These are phyloP conservation scores for Anser brachyrhynchus DNA, from an alignment of 2,113 vertebrate species.

Conservation along the genomic window DNA sequence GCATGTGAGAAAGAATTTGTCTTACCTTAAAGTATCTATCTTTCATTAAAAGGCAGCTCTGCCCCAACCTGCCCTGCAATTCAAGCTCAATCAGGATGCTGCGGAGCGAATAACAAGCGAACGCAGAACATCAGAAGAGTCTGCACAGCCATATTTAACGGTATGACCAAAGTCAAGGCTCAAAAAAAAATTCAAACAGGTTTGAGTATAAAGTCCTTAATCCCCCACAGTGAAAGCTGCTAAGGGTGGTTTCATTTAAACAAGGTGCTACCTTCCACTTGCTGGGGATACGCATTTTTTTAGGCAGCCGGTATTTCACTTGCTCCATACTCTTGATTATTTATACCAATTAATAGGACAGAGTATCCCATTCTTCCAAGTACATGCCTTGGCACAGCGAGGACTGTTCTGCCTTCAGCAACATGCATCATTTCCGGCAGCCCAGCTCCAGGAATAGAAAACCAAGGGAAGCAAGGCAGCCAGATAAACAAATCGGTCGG, in stretches of 20 bases:
- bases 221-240: not conserved
- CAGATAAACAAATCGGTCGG: not conserved
- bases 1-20: not conserved
- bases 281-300: not conserved
- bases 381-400: not conserved
- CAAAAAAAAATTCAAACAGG: not conserved
- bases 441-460: not conserved
- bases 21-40: not conserved
- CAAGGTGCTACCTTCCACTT: not conserved
- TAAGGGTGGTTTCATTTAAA: not conserved
- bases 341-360: not conserved
- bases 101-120: not conserved
- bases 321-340: not conserved
- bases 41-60: not conserved
- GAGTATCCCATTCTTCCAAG: slow-evolving; percentile 26
- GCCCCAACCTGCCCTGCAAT: not conserved
- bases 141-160: not conserved
- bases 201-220: not conserved
- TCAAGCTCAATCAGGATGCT: not conserved
- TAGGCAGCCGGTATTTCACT: not conserved
- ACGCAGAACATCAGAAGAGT: not conserved
- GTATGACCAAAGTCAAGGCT: not conserved
- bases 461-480: not conserved
- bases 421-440: slow-evolving; percentile 17
- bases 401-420: not conserved